Conservation (phyloP, 2,113 vertebrate genomes). For the Camelus bactrianus region DNA sequence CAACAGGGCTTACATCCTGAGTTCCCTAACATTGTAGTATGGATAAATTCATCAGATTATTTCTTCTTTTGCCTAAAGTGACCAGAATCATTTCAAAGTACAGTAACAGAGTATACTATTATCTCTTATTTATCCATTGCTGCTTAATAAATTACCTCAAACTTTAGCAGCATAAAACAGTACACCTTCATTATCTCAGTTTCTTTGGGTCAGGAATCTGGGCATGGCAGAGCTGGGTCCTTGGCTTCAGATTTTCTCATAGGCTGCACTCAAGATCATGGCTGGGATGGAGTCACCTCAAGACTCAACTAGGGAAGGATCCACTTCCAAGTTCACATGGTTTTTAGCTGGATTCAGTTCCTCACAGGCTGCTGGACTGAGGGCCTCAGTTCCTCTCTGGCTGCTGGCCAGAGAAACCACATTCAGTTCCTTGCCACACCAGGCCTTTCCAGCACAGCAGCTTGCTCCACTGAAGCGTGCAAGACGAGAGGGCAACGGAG, state of each 20-base stretch:
- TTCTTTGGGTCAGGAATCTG: neutral
- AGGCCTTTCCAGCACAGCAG: neutral
- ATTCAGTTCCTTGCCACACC: neutral
- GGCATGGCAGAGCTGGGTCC: neutral
- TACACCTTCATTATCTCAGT: neutral
- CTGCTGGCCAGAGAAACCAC: neutral
- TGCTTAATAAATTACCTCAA: neutral
- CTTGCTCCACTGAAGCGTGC: neutral
- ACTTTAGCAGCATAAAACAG: neutral
- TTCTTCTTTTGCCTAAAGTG: neutral
- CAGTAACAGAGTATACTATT: neutral
- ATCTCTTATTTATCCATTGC: neutral
- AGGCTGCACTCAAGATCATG: neutral
- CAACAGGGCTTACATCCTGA: neutral
- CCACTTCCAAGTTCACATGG: neutral
- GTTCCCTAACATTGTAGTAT: neutral
- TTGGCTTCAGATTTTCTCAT: neutral
- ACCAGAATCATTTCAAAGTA: neutral
- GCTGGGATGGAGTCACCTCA: neutral
- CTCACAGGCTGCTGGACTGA: neutral
- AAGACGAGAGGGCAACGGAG: neutral
- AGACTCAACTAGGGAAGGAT: neutral
- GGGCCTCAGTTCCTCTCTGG: neutral
- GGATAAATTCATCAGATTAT: neutral
- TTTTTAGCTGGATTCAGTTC: neutral